Evolutionary conservation across 1,140 invertebrate genomes (phyloP).

Genomic region (Neodiprion lecontei): DNA sequence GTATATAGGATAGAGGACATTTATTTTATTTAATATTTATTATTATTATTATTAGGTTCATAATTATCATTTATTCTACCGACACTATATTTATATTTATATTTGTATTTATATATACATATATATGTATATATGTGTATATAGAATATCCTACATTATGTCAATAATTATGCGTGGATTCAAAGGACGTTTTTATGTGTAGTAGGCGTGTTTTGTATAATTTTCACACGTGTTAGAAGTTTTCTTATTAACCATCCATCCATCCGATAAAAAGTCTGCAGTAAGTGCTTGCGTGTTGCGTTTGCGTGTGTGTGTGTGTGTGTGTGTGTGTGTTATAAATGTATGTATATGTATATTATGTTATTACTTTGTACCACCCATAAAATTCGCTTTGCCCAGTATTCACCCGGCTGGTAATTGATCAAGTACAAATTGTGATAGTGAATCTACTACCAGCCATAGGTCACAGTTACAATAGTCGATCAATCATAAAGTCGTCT

Average conservation of each 20-base stretch:
- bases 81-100: constrained; percentile 54
- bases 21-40: constrained; percentile 51
- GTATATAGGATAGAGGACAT: constrained; percentile 59
- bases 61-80: constrained; percentile 58
- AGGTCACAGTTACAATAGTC: too few species aligned
- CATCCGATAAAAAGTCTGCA: too few species aligned
- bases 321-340: not conserved
- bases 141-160: constrained; percentile 54
- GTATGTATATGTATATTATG: not conserved
- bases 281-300: too few species aligned
- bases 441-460: too few species aligned
- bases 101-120: constrained; percentile 34
- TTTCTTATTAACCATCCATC: too few species aligned
- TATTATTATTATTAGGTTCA: constrained; percentile 38
- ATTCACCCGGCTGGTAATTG: too few species aligned
- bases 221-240: not conserved
- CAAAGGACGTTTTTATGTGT: constrained; percentile 46
- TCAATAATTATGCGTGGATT: constrained; percentile 62
- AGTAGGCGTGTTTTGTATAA: not conserved
- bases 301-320: too few species aligned
- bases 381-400: too few species aligned
- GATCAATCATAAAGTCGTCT: too few species aligned
- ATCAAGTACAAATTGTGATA: too few species aligned
- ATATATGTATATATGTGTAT: not conserved
- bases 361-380: too few species aligned